Evolutionary conservation across 1,140 invertebrate genomes (phyloP).

Genomic region (Tetragnatha versicolor): DNA sequence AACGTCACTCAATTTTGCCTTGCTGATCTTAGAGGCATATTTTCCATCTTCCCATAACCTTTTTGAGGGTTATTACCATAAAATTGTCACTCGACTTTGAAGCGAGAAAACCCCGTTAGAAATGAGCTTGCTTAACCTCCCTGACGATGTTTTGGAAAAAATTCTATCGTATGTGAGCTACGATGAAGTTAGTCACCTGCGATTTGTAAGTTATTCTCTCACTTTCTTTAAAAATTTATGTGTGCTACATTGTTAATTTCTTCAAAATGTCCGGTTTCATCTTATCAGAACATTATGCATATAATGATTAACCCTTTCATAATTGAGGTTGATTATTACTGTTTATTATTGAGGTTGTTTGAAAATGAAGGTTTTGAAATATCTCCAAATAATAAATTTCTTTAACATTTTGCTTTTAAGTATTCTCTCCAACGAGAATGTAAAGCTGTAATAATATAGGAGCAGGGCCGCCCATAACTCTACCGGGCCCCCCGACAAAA

Average conservation of each 20-base stretch:
- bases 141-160: conserved; percentile 79
- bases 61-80: no score
- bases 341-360: neutral
- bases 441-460: no score
- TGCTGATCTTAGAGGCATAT: no score
- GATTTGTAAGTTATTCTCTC: conserved; percentile 71
- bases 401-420: neutral
- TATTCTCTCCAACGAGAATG: no score
- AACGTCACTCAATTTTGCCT: no score
- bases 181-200: conserved; percentile 80
- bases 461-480: no score
- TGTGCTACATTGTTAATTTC: neutral
- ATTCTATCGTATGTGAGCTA: conserved; percentile 79
- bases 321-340: neutral
- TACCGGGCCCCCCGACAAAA: no score
- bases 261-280: neutral
- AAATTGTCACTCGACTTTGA: no score
- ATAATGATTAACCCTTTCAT: neutral
- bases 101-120: neutral
- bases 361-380: neutral
- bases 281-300: neutral
- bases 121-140: conserved; percentile 67
- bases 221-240: neutral
- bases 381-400: neutral
- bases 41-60: no score